Conservation (phyloP, 2,888 invertebrate genomes). For the Mythimna pallens region DNA sequence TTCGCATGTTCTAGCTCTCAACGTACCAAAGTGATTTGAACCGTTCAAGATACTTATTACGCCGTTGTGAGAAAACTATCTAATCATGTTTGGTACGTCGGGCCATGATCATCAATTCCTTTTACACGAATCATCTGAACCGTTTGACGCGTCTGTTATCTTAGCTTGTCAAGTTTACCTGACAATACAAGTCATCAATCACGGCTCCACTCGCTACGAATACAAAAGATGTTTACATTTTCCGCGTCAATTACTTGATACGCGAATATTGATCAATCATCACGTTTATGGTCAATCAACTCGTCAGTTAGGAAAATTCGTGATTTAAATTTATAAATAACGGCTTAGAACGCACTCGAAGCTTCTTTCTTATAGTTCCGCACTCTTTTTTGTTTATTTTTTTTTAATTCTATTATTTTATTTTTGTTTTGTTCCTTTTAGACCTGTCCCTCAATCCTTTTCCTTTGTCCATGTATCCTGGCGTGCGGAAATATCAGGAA, state of each 20-base stretch:
- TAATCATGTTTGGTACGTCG: slow-evolving; percentile 65
- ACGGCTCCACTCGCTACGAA: slow-evolving; percentile 80
- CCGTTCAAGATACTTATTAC: slow-evolving; percentile 1
- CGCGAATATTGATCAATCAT: slow-evolving; percentile 61
- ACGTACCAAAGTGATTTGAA: slow-evolving; percentile 51
- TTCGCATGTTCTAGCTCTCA: slow-evolving; percentile 28
- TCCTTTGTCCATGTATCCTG: slow-evolving; percentile 63
- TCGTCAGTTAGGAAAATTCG: slow-evolving; percentile 38
- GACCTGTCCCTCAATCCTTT: slow-evolving; percentile 64
- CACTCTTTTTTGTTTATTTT: slow-evolving; percentile 71
- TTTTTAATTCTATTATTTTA: slow-evolving; percentile 66
- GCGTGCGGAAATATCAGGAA: slow-evolving; percentile 68
- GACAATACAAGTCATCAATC: slow-evolving; percentile 89
- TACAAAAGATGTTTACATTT: slow-evolving; percentile 81
- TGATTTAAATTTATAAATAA: slow-evolving; percentile 31
- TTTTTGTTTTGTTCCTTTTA: slow-evolving; percentile 65
- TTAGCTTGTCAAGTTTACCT: slow-evolving; percentile 79
- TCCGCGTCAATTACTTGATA: slow-evolving; percentile 53
- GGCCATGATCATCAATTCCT: slow-evolving; percentile 62
- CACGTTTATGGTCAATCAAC: slow-evolving; percentile 42
- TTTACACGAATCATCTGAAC: slow-evolving; percentile 79
- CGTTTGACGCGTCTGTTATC: slow-evolving; percentile 81
- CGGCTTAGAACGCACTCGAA: slow-evolving; percentile 60
- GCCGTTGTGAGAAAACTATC: slow-evolving; percentile 41
- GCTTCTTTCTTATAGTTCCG: slow-evolving; percentile 69